Base-by-base conservation (phyloP, 2,888 invertebrate genomes). In the Dryocosmus kuriphilus region DNA sequence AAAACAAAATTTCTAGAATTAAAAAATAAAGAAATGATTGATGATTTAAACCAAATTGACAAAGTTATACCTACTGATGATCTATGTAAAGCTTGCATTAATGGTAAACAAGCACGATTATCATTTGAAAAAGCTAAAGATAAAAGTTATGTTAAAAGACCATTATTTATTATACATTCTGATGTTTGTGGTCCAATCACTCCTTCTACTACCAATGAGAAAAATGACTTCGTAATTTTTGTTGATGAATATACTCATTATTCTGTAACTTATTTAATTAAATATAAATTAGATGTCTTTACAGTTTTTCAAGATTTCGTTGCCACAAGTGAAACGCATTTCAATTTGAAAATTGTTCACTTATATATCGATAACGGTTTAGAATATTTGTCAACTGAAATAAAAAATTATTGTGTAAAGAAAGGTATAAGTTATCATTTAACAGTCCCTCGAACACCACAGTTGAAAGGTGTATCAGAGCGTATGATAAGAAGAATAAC, bases 401-500 rank as follows among this genome's bases (percentile, higher is more conserved):
- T 89, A 84, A 87, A 86, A 79, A 81, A 81, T 22, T 88, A 74
- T 82, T 90, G 86, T 85, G 81, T 83, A 65, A 71, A 87, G 81
- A 89, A 86, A 83, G 87, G 88, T n/a, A 88, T 89, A 60, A 86
- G 75, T 67, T 88, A 87, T 85, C n/a, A n/a, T n/a, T n/a, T n/a
- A n/a, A n/a, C n/a, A n/a, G n/a, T n/a, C n/a, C n/a, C n/a, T n/a
- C n/a, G n/a, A n/a, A n/a, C n/a, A n/a, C n/a, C n/a, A n/a, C n/a
- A n/a, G n/a, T n/a, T n/a, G n/a, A n/a, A n/a, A n/a, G n/a, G n/a
- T n/a, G n/a, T n/a, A n/a, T n/a, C n/a, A n/a, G n/a, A n/a, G n/a
- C n/a, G n/a, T n/a, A 90, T 91, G 89, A 85, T 85, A 46, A 77
- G 90, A 81, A 89, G 80, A 16, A 73, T 84, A 22, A 80, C 74